Base-by-base conservation (phyloP, 2,113 vertebrate genomes). In the Alces alces region DNA sequence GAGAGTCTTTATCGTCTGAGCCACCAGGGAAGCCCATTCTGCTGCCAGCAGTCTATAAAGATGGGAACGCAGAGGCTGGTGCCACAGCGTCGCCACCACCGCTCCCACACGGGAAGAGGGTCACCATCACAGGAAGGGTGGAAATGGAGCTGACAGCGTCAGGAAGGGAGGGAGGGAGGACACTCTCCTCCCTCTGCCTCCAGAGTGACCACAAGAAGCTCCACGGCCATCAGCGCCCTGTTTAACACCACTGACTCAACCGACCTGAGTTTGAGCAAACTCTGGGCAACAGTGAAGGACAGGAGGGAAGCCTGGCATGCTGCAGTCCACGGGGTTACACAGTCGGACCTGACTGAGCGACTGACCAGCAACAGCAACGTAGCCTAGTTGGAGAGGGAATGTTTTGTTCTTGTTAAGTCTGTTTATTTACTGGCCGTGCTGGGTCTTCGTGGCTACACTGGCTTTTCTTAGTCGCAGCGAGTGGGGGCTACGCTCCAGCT, bases 281-380 rank as follows among this genome's bases (percentile, higher is more conserved):
- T 3, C 36, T 7, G 70, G 6, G 23, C 39, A 23, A 43, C 0
- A 25, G 36, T 6, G n/a, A 70, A 25, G 36, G 36, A 43, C 23
- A 76, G 70, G 36, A 14, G 36, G 70, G 70, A 27, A 43, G 12
- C 36, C 70, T 13, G 70, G 70, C 1, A 1, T 14, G 36, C 70
- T 27, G 70, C 36, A 13, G 36, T 27, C 70, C 36, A 14, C 1
- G 0, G 70, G 36, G 36, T 27, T 14, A 23, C 36, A 43, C 36
- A 76, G 70, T 27, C 1, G 2, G 70, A 3, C 70, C 11, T 1
- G 12, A 14, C 36, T 1, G 36, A 43, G 70, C 2, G 3, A 25
- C 36, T 7, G 36, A 43, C 10, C 5, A 23, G 66, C 5, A 3
- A 6, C 19, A 23, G 21, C 21, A 3, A 3, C 5, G 5, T 3